Conservation (phyloP, 2,888 invertebrate species). For the Erynnis tages region DNA sequence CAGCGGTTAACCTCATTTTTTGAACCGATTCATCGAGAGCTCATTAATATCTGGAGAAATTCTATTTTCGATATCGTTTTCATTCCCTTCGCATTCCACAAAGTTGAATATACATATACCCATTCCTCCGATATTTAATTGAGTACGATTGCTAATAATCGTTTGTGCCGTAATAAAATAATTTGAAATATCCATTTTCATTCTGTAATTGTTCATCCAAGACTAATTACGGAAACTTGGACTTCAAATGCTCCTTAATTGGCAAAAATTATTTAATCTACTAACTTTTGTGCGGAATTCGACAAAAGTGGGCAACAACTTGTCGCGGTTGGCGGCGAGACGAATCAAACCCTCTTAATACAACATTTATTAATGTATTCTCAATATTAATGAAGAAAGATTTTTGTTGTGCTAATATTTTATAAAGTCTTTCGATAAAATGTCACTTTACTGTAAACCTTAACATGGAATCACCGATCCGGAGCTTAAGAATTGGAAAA, state of each 20-base stretch:
- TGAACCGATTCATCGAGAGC: neutral
- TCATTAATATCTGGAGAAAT: neutral
- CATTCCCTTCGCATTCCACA: too few species aligned
- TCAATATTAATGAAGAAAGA: constrained; percentile 55
- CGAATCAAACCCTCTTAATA: constrained; percentile 71
- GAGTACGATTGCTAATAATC: neutral
- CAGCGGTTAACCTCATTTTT: constrained; percentile 10
- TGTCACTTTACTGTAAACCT: too few species aligned
- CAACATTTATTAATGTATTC: constrained; percentile 71
- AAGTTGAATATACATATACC: neutral
- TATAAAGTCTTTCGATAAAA: too few species aligned
- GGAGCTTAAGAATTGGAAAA: too few species aligned
- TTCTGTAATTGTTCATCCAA: constrained; percentile 71
- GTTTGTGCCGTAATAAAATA: constrained; percentile 42
- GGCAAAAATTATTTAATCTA: constrained; percentile 75
- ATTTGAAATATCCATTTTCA: constrained; percentile 56
- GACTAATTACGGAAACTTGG: constrained; percentile 76
- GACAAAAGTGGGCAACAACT: constrained; percentile 73
- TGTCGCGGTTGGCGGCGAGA: constrained; percentile 72
- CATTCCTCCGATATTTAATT: neutral
- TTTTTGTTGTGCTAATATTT: too few species aligned
- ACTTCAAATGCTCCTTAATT: constrained; percentile 78
- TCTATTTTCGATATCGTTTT: neutral
- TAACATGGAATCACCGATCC: too few species aligned
- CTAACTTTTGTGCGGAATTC: constrained; percentile 78